Evolutionary conservation across 2,888 invertebrate genomes (phyloP).

Genomic region (Brachyopa scutellaris): DNA sequence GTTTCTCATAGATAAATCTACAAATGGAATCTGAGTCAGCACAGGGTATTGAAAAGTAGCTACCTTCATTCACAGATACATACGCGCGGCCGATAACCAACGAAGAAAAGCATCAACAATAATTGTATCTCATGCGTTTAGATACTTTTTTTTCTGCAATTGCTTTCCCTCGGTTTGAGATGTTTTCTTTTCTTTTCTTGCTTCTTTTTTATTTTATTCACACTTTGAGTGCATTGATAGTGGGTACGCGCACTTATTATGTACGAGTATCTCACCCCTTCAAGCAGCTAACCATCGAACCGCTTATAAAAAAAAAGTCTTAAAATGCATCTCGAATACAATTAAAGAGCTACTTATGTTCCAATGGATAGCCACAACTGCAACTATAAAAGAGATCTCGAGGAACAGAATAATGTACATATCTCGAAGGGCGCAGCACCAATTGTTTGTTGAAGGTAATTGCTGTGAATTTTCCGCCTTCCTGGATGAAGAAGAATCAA

Average conservation of each 20-base stretch:
- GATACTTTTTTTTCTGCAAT: constrained; percentile 23
- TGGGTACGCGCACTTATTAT: too few species aligned
- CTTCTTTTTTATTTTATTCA: constrained; percentile 32
- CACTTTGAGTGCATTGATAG: constrained; percentile 60
- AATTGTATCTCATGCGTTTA: constrained; percentile 39
- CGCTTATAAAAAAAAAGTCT: too few species aligned
- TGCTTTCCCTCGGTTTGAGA: constrained; percentile 52
- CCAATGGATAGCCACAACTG: constrained; percentile 49
- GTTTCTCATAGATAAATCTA: constrained; percentile 50
- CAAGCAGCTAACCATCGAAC: too few species aligned
- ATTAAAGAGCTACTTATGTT: constrained; percentile 62
- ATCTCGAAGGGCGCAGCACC: constrained; percentile 34
- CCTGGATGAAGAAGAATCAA: constrained; percentile 13
- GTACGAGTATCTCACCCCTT: too few species aligned
- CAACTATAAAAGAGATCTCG: background rate
- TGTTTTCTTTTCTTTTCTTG: constrained; percentile 8
- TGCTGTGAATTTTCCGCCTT: constrained; percentile 46
- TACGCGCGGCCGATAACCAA: constrained; percentile 24
- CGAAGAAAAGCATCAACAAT: constrained; percentile 26
- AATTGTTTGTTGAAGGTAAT: constrained; percentile 44
- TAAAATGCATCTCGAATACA: constrained; percentile 46
- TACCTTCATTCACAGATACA: constrained; percentile 34
- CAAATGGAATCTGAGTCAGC: constrained; percentile 71
- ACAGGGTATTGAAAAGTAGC: constrained; percentile 31
- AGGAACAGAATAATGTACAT: constrained; percentile 33